Base-by-base conservation (phyloP, 2,113 vertebrate species). In the Datnioides undecimradiatus region DNA sequence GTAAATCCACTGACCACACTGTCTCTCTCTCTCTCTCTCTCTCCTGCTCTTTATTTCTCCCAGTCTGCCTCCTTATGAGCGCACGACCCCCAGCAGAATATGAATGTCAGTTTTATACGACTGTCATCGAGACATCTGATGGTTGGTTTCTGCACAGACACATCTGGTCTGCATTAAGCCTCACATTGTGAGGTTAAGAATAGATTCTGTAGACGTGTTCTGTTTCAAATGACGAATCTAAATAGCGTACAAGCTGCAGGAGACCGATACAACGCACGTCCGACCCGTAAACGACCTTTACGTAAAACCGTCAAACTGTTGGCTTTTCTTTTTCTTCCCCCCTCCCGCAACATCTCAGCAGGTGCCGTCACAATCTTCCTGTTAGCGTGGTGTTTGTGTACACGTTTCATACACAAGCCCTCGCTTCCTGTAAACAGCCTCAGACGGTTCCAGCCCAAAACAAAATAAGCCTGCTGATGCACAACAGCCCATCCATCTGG, bases 331-430 rank as follows among this genome's bases (percentile, higher is more conserved):
- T 66, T 75, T 2, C 16, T 13, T 19, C 19, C 29, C 38, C 27
- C 14, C 3, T 38, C 14, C 3, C 33, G 58, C 68, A 19, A 36
- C 66, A 19, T 65, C 83, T 76, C 85, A 76, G 84, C 83, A 85
- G 85, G 88, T 88, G 82, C 89, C 33, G 65, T 82, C 88, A 80
- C 68, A 59, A 25, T 62, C 76, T 74, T 83, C 80, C 82, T 75
- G 84, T 81, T 82, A 59, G 60, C 23, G 43, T 14, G 43, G 1
- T 31, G 67, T 86, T 58, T 75, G 76, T 86, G 82, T 85, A 67
- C 73, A 38, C 43, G 48, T 78, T 81, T 85, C 74, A 79, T 49
- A 71, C 78, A 82, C 86, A 67, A 73, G 46, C 21, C 67, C 51
- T 65, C 12, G 21, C 45, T 48, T 52, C 10, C 33, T 12, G 60